Percentiles rank a stretch among this genome's conserved stretches.
Evolutionary conservation across 2,888 invertebrate species (phyloP).

Genomic region (Nectonema munidae): DNA sequence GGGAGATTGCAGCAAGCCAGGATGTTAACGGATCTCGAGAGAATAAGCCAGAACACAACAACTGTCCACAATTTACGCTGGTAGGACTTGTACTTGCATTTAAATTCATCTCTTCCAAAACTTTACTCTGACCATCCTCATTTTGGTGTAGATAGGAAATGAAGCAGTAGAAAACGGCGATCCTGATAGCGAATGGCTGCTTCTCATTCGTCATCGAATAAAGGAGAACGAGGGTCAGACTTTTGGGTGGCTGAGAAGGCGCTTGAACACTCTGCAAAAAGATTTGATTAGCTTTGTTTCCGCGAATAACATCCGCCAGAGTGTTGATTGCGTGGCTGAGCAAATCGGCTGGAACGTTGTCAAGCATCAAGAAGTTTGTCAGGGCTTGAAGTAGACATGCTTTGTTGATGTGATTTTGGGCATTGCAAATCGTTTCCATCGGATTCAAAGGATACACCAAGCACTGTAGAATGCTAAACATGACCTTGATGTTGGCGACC

Average conservation of each 20-base stretch:
- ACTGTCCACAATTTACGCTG: conserved; percentile 39
- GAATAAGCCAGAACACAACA: conserved; percentile 64
- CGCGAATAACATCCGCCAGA: conserved; percentile 66
- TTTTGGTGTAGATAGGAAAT: conserved; percentile 77
- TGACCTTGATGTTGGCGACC: conserved; percentile 42
- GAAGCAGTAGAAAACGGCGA: conserved; percentile 81
- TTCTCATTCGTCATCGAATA: conserved; percentile 98
- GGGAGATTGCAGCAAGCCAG: conserved; percentile 70
- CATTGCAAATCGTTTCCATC: conserved; percentile 37
- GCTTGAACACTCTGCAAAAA: conserved; percentile 56
- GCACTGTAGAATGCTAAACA: conserved; percentile 35
- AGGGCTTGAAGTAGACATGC: conserved; percentile 37
- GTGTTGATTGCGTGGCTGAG: conserved; percentile 68
- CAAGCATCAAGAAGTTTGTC: conserved; percentile 65
- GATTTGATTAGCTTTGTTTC: conserved; percentile 57
- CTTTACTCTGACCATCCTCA: conserved; percentile 32
- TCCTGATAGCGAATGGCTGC: conserved; percentile 54
- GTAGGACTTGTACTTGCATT: conserved; percentile 22
- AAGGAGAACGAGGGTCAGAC: conserved; percentile 39
- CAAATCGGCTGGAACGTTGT: conserved; percentile 76
- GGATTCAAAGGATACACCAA: conserved; percentile 74
- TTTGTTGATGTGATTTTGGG: conserved; percentile 56
- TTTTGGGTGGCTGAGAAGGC: conserved; percentile 26
- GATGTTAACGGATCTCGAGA: conserved; percentile 52
- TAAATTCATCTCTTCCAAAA: not conserved